Conservation (phyloP, 2,888 invertebrate species). For the Bibio marci region DNA sequence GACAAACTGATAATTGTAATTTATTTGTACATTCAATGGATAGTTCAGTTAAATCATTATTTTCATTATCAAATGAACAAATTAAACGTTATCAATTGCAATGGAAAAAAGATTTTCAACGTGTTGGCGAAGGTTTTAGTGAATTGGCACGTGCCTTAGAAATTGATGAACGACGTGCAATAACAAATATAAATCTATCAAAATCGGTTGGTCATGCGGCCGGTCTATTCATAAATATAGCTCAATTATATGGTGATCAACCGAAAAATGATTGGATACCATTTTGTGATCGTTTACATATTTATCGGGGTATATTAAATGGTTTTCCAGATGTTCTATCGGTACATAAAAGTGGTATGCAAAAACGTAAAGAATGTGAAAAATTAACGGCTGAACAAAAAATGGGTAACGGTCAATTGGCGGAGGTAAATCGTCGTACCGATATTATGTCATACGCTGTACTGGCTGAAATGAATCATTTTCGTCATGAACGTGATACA, state of each 20-base stretch:
- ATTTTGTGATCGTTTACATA: slow-evolving; percentile 75
- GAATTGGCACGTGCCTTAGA: slow-evolving; percentile 70
- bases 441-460: slow-evolving; percentile 87
- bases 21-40: slow-evolving; percentile 77
- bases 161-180: slow-evolving; percentile 51
- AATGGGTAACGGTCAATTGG: slow-evolving; percentile 63
- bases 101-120: slow-evolving; percentile 62
- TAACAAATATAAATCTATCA: slow-evolving; percentile 48
- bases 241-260: slow-evolving; percentile 77
- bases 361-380: slow-evolving; percentile 80
- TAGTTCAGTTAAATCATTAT: slow-evolving; percentile 65
- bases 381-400: slow-evolving; percentile 61
- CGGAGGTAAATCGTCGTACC: slow-evolving; percentile 64
- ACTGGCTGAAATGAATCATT: slow-evolving; percentile 88
- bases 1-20: slow-evolving; percentile 66
- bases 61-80: slow-evolving; percentile 66
- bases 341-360: slow-evolving; percentile 77
- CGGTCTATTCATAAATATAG: slow-evolving; percentile 77
- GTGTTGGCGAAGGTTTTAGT: slow-evolving; percentile 74
- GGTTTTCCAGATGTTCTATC: slow-evolving; percentile 80
- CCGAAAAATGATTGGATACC: slow-evolving; percentile 82
- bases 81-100: slow-evolving; percentile 63
- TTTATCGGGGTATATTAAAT: slow-evolving; percentile 84
- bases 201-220: slow-evolving; percentile 73
- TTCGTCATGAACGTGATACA: slow-evolving; percentile 68